Conservation (phyloP, 2,797 vertebrate genomes). For the Avahi laniger region DNA sequence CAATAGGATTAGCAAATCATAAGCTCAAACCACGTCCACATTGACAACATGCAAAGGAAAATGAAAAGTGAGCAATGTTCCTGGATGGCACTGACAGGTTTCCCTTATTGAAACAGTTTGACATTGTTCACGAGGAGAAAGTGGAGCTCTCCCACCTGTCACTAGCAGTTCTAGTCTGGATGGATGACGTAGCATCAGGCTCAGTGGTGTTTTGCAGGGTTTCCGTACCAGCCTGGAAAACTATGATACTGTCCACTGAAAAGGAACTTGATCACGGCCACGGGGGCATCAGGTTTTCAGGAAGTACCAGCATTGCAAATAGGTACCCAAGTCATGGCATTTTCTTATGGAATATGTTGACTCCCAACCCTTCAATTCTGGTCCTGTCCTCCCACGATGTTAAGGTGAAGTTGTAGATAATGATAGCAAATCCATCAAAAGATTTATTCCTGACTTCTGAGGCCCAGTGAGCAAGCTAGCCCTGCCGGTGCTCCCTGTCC, state of each 20-base stretch:
- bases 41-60: neutral
- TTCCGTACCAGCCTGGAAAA: neutral
- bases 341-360: neutral
- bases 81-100: neutral
- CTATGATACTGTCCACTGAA: neutral
- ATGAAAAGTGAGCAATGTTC: neutral
- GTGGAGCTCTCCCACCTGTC: too few species aligned
- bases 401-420: neutral
- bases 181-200: neutral
- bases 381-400: neutral
- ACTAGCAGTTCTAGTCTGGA: neutral
- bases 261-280: neutral
- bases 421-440: neutral
- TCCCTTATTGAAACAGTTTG: neutral
- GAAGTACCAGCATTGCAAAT: neutral
- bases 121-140: neutral
- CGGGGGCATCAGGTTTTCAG: neutral
- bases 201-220: neutral
- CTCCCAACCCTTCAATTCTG: neutral
- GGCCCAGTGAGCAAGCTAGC: neutral
- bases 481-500: too few species aligned
- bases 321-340: neutral
- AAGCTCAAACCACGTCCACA: neutral
- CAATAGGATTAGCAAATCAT: neutral
- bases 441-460: neutral